phyloP scores from a whole-genome alignment of 2,113 vertebrate genomes.

The Tamias sibiricus region DNA sequence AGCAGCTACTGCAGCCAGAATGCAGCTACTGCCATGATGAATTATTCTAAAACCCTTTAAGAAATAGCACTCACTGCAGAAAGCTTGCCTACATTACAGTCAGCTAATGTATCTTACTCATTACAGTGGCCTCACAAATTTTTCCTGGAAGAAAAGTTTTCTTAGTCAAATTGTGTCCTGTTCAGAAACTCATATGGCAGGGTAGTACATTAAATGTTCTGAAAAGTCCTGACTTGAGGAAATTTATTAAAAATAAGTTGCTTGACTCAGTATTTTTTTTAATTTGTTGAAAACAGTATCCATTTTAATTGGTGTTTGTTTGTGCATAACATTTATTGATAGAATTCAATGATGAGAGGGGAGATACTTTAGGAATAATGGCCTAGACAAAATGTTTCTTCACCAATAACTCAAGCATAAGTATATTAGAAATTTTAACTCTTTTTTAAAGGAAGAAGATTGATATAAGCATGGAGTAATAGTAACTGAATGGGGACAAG shows the following conservation, averaged over 20 bases:
- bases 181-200: not conserved
- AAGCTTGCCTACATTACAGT: not conserved
- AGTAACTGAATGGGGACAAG: not conserved
- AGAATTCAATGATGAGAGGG: not conserved
- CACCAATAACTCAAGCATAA: not conserved
- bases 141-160: not conserved
- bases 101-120: not conserved
- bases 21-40: not conserved
- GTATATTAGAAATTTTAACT: not conserved
- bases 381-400: not conserved
- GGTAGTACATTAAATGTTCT: not conserved
- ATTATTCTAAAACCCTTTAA: not conserved
- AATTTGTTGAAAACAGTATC: not conserved
- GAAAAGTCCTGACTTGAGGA: not conserved
- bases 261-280: not conserved
- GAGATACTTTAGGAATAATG: not conserved
- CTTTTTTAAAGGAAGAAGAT: not conserved
- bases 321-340: not conserved
- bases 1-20: not conserved
- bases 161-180: not conserved
- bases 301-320: not conserved
- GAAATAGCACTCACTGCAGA: not conserved
- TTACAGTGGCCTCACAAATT: not conserved
- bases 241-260: not conserved
- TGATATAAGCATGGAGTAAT: not conserved